Base-by-base conservation (phyloP, 64 coral and sea anemone species). In the Anthopleura sola region DNA sequence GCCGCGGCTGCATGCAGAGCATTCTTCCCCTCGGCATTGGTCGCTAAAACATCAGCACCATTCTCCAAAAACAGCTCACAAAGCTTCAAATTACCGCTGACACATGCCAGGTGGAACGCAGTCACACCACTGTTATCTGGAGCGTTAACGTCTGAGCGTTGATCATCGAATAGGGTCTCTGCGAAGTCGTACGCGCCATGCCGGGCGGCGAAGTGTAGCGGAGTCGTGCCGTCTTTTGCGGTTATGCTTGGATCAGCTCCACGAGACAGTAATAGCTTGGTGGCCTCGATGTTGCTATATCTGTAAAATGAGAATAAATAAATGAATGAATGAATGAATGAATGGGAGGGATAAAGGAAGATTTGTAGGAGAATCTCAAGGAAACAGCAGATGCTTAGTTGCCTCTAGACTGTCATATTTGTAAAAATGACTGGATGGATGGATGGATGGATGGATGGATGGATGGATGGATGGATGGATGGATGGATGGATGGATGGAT, bases 161-260 rank as follows among this genome's bases (percentile, higher is more conserved):
- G 56, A 36, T 89, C 78, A 2, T 38, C 55, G 17, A 95, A 50
- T 24, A 95, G 81, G 29, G 89, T 33, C 60, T 89, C 79, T 44
- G 82, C 62, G 3, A 85, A 58, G 14, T 86, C 76, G 31, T 78
- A 56, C 38, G 44, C 87, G 36, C 90, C 93, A 13, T 87, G 90
- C 17, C 93, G 90, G 10, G 93, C 90, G 5, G 90, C 90, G 36
- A 91, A 92, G 40, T 95, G 93, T 36, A 95, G 54, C 23, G 93
- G 90, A 23, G 93, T 89, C 7, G 93, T 74, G 4, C 93, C 90
- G 17, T 92, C 87, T 16, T 75, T 82, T 57, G 87, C 71, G 37
- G 60, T 83, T 4, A 83, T 66, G 9, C 82, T 54, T 17, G 93
- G 93, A 53, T 95, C 90, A 69, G 93, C 93, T 21, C 84, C 78